Percentiles rank a stretch among this genome's conserved stretches.
phyloP scores from a whole-genome alignment of 1,140 invertebrate species.

The Drosophila mojavensis region DNA sequence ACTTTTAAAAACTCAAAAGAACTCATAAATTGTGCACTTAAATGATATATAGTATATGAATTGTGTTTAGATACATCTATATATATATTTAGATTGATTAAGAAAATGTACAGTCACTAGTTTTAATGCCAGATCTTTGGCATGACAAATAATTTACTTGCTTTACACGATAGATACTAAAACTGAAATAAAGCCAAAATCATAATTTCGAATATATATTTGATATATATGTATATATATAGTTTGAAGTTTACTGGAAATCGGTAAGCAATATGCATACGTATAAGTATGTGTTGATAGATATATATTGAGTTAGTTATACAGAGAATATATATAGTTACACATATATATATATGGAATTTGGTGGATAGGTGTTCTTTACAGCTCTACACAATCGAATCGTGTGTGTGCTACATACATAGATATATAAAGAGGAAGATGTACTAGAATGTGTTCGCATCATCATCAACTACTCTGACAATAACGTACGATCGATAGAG shows the following conservation, averaged over 20 bases:
- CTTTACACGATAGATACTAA: not conserved
- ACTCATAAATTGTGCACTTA: slow-evolving; percentile 21
- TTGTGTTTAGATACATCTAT: slow-evolving; percentile 7
- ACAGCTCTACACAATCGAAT: slow-evolving; percentile 29
- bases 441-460: not conserved
- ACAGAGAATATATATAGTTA: slow-evolving; percentile 14
- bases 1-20: slow-evolving; percentile 31
- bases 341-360: slow-evolving; percentile 12
- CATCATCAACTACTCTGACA: not conserved
- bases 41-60: slow-evolving; percentile 11
- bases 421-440: slow-evolving; percentile 40
- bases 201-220: slow-evolving; percentile 12
- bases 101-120: slow-evolving; percentile 6
- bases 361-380: slow-evolving; percentile 22
- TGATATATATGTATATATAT: slow-evolving; percentile 18
- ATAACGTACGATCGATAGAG: slow-evolving; percentile 10
- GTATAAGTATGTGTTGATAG: slow-evolving; percentile 24
- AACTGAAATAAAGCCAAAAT: not conserved
- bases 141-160: not conserved
- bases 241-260: slow-evolving; percentile 12
- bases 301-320: slow-evolving; percentile 20
- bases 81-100: slow-evolving; percentile 4
- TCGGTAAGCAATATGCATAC: slow-evolving; percentile 21
- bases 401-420: slow-evolving; percentile 40
- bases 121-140: slow-evolving; percentile 5